Base-by-base conservation (phyloP, 2,797 vertebrate genomes). In the Amazonetta brasiliensis region DNA sequence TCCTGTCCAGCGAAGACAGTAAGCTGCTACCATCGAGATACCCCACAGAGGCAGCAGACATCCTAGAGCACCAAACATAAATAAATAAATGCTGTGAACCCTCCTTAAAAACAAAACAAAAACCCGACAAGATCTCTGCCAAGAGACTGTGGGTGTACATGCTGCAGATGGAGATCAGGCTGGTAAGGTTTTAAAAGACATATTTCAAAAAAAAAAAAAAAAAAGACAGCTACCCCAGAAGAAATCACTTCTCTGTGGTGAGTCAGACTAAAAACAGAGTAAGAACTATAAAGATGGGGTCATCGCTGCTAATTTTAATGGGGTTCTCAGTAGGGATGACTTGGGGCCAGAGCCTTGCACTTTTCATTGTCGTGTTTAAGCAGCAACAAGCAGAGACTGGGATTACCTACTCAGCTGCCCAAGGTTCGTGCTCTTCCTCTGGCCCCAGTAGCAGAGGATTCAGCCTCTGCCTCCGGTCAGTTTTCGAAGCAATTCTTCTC, bases 111-210 rank as follows among this genome's bases (percentile, higher is more conserved):
- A 13, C 37, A 87, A 81, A 71, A 19, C 41, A 69, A 76, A 3
- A 5, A 13, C 58, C 22, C 63, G 44, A 9, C 11, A 48, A 76
- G 58, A 50, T n/a, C 30, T 41, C 63, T 60, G 60, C 78, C 73
- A 83, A 63, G 85, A 76, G 35, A 66, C 73, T 85, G 67, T 74
- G 77, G 93, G 67, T 79, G 80, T 63, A 35, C 80, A 78, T 2
- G 68, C 11, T 3, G 23, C 11, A 43, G 91, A 91, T 69, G 72
- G 85, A 92, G 86, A 83, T 43, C 83, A 31, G 78, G 80, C 3
- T 82, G 90, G 83, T 44, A 92, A 62, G 0, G 0, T 18, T 79
- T 48, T 72, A 48, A 56, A 83, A 33, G 35, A 44, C 14, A 12
- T 5, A 52, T 68, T n/a, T 23, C 19, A 46, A 22, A 46, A 46